Evolutionary conservation across 64 coral and sea anemone species (phyloP).

Genomic region (Stichodactyla helianthus): DNA sequence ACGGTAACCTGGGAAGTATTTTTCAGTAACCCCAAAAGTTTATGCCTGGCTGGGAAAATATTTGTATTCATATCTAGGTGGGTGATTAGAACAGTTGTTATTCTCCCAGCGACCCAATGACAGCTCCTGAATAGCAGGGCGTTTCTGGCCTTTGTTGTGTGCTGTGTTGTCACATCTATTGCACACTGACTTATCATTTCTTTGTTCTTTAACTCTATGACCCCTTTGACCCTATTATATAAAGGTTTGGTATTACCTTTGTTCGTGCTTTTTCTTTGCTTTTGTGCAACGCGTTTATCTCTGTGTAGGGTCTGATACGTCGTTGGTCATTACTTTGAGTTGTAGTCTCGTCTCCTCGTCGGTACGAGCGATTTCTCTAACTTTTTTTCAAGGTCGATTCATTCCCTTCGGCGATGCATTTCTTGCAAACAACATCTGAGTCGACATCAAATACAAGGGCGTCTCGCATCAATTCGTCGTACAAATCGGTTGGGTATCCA

Average conservation of each 20-base stretch:
- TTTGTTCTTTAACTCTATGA: background rate
- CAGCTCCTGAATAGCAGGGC: background rate
- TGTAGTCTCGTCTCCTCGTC: constrained; percentile 58
- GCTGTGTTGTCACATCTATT: background rate
- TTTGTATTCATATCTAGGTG: no score
- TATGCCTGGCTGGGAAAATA: no score
- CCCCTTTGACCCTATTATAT: background rate
- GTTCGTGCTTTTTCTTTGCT: constrained; percentile 11
- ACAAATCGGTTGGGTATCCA: constrained; percentile 43
- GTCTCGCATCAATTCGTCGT: constrained; percentile 46
- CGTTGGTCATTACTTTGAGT: constrained; percentile 35
- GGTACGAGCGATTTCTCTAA: constrained; percentile 62
- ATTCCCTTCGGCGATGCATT: constrained; percentile 75
- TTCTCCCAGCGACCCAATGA: no score
- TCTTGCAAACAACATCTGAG: constrained; percentile 54
- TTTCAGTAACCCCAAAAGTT: no score
- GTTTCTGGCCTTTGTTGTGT: background rate
- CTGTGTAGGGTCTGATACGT: constrained; percentile 10
- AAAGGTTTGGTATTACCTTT: constrained; percentile 42
- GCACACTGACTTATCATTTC: background rate
- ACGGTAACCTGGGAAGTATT: no score
- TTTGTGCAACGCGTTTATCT: constrained; percentile 24
- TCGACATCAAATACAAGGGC: constrained; percentile 46
- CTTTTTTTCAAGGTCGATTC: constrained; percentile 46
- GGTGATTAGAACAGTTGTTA: no score